phyloP scores from a whole-genome alignment of 2,888 invertebrate species.

The Caenorhabditis angaria region DNA sequence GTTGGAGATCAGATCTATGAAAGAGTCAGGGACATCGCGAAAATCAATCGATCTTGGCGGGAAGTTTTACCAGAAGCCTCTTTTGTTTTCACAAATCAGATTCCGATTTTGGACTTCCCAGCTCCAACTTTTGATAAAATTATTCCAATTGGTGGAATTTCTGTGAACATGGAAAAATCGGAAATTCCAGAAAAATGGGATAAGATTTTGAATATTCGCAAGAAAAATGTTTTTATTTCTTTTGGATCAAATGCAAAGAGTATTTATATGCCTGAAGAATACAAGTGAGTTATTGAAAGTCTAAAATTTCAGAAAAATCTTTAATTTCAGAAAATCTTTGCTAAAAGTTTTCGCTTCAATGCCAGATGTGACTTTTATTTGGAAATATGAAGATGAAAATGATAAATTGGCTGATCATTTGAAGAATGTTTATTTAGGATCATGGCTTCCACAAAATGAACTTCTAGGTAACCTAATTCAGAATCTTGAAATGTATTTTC shows the following conservation, averaged over 20 bases:
- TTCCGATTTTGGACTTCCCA: slow-evolving; percentile 51
- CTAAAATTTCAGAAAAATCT: too few relatives aligned
- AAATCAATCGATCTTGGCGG: slow-evolving; percentile 12
- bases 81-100: slow-evolving; percentile 44
- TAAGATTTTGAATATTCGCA: slow-evolving; percentile 26
- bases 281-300: slow-evolving; percentile 15
- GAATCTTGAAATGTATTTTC: too few relatives aligned
- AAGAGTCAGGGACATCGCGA: slow-evolving; percentile 10
- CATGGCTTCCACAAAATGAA: slow-evolving; percentile 57
- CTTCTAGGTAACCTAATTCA: slow-evolving; percentile 23
- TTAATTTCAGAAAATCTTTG: slow-evolving; percentile 9
- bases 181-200: slow-evolving; percentile 39
- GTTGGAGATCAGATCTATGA: slow-evolving; percentile 2
- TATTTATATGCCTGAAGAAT: slow-evolving; percentile 30
- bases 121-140: slow-evolving; percentile 49
- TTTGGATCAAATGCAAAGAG: slow-evolving; percentile 44
- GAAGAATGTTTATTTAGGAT: slow-evolving; percentile 47
- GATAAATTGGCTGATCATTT: slow-evolving; percentile 24
- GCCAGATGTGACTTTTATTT: slow-evolving; percentile 49
- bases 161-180: slow-evolving; percentile 25
- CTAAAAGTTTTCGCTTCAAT: slow-evolving; percentile 30
- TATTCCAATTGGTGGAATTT: slow-evolving; percentile 39
- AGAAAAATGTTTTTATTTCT: too few relatives aligned
- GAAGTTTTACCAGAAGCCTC: slow-evolving; percentile 42
- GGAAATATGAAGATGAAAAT: slow-evolving; percentile 52